phyloP scores from a whole-genome alignment of 2,113 vertebrate species.

The Copsychus sechellarum region DNA sequence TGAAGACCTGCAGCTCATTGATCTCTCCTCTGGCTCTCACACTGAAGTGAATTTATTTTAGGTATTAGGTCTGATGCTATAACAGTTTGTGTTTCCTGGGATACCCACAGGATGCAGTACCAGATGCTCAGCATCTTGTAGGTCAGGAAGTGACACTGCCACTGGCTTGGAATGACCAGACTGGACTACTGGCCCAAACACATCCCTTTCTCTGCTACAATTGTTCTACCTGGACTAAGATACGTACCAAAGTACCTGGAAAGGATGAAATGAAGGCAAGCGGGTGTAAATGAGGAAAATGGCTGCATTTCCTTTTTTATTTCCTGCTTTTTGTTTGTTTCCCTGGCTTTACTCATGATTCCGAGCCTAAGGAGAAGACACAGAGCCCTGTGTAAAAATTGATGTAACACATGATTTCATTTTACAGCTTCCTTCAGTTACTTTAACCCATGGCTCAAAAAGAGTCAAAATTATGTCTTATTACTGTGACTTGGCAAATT shows the following conservation, averaged over 20 bases:
- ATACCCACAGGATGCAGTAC: not conserved
- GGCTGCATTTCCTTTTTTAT: not conserved
- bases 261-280: not conserved
- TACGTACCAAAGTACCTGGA: not conserved
- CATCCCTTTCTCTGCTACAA: not conserved
- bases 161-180: not conserved
- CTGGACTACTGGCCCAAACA: not conserved
- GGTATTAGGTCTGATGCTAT: not conserved
- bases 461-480: not conserved
- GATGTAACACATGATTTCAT: rapidly evolving
- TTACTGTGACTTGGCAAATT: not conserved
- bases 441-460: not conserved
- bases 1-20: not conserved
- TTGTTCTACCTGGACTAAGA: not conserved
- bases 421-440: not conserved
- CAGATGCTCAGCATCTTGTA: not conserved
- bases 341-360: not conserved
- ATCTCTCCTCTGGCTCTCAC: not conserved
- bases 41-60: not conserved
- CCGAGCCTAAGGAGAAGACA: not conserved
- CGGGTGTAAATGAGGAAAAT: not conserved
- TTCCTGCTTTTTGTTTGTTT: not conserved
- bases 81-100: not conserved
- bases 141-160: not conserved
- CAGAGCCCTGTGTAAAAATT: not conserved